Evolutionary conservation across 1,140 invertebrate species (phyloP), one percentile per base, ranked within the genome.

Genomic region (Brachionus rotundiformis): DNA sequence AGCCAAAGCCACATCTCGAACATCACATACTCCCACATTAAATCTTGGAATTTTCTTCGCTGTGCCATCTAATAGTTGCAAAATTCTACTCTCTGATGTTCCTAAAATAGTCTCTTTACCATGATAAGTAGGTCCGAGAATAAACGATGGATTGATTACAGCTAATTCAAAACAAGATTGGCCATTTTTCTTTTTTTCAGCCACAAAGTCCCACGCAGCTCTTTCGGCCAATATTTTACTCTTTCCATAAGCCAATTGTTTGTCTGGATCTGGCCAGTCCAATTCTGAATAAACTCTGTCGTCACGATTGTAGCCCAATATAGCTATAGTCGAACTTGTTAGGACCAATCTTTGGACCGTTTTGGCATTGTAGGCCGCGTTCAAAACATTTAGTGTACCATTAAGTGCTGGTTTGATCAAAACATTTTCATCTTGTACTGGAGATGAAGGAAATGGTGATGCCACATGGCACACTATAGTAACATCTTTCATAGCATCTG

Each of bases 161-260:
- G 89, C 87, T 71, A 91, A 83, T 84, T 90, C 89, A 81, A 91
- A 89, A 80, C 87, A 88, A 13, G 5, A 10, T 68, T 27, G 23
- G 8, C 39, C 19, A 81, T 71, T 82, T 88, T 87, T 88, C 83
- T 87, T 86, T 23, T 89, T 82, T 82, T 88, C 86, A 82, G 89
- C 86, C 1, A 90, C 85, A 84, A 89, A 91, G 68, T 91, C 88
- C 90, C 90, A 91, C 0, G 90, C 90, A 65, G 89, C 89, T 84
- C 87, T 89, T 84, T 91, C 90, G 6, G 90, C 90, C 39, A 90
- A 82, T 11, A 89, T 88, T 84, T 91, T 91, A 63, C 89, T 89
- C 83, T 88, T 88, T n/a, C 85, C 84, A 83, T 91, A 91, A 4
- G 85, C 82, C 75, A 79, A 84, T 83, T 44, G 82, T 23, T 88